Evolutionary conservation across 2,113 vertebrate genomes (phyloP).

Genomic region (Greenwoodochromis staneri): DNA sequence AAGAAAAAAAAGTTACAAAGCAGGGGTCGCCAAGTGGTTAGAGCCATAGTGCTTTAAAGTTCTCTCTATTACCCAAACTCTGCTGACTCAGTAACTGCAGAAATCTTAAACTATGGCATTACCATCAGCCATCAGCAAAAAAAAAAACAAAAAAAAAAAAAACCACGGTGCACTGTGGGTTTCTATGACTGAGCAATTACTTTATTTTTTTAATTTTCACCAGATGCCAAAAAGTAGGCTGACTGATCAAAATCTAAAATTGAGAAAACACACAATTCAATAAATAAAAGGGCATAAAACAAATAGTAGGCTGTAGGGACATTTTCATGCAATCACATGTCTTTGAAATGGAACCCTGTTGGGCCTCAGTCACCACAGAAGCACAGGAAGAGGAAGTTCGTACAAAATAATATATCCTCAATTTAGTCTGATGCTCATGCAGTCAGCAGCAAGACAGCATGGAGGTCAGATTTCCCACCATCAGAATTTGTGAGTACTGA

Average conservation of each 20-base stretch:
- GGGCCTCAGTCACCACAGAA: not conserved
- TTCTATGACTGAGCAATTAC: not conserved
- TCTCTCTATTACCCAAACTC: not conserved
- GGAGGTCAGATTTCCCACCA: not conserved
- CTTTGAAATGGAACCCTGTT: not conserved
- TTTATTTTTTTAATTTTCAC: not conserved
- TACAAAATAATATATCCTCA: accelerated
- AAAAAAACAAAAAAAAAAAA: not conserved
- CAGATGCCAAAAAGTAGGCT: accelerated
- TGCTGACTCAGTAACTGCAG: not conserved
- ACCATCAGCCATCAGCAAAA: not conserved
- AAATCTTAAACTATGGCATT: not conserved
- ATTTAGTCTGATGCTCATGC: not conserved
- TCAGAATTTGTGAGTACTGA: accelerated
- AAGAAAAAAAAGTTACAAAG: not conserved
- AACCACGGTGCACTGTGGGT: not conserved
- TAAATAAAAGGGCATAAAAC: not conserved
- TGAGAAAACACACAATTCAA: not conserved
- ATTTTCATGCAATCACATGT: not conserved
- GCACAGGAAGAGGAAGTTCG: not conserved
- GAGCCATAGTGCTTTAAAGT: not conserved
- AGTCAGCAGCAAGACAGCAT: not conserved
- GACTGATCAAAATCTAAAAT: not conserved
- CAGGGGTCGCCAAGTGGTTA: accelerated
- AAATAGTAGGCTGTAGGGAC: accelerated